Percentiles rank a stretch among this genome's conserved stretches.
Evolutionary conservation across 2,797 vertebrate species (phyloP).

Genomic region (Neosilurus mollespiculum): DNA sequence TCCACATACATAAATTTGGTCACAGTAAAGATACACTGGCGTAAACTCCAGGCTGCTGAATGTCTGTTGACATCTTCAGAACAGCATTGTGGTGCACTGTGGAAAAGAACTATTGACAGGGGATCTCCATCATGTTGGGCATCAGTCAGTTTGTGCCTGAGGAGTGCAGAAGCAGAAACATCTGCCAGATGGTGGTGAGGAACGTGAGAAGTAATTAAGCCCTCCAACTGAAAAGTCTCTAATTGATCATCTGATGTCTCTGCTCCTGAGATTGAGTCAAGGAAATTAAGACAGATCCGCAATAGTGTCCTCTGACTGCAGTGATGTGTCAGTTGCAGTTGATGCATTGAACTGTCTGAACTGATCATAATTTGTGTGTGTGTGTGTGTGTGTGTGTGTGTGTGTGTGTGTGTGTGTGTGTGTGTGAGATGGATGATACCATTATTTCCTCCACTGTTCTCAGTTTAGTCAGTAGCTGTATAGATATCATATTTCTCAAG

Average conservation of each 20-base stretch:
- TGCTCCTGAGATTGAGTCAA: constrained; percentile 32
- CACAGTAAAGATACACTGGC: constrained; percentile 15
- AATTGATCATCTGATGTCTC: constrained; percentile 56
- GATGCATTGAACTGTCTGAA: constrained; percentile 46
- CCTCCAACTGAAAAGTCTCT: constrained; percentile 57
- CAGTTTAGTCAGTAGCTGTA: constrained; percentile 22
- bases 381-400: neutral
- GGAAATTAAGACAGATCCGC: constrained; percentile 39
- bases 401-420: constrained; percentile 27
- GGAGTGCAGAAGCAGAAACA: constrained; percentile 45
- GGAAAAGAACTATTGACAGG: constrained; percentile 36
- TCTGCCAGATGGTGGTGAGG: constrained; percentile 50
- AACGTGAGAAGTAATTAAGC: constrained; percentile 60
- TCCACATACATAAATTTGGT: neutral
- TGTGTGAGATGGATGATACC: constrained; percentile 55
- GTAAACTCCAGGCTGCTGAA: constrained; percentile 21
- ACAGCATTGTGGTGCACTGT: constrained; percentile 36
- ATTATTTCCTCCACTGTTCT: constrained; percentile 49
- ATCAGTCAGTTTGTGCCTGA: constrained; percentile 53
- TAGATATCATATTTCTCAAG: constrained; percentile 9
- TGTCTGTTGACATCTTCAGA: constrained; percentile 32
- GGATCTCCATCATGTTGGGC: constrained; percentile 47
- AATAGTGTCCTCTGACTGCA: constrained; percentile 41
- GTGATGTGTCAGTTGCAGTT: constrained; percentile 43
- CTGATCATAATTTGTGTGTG: constrained; percentile 34